phyloP scores from a whole-genome alignment of 2,797 vertebrate genomes.

The Alca torda region DNA sequence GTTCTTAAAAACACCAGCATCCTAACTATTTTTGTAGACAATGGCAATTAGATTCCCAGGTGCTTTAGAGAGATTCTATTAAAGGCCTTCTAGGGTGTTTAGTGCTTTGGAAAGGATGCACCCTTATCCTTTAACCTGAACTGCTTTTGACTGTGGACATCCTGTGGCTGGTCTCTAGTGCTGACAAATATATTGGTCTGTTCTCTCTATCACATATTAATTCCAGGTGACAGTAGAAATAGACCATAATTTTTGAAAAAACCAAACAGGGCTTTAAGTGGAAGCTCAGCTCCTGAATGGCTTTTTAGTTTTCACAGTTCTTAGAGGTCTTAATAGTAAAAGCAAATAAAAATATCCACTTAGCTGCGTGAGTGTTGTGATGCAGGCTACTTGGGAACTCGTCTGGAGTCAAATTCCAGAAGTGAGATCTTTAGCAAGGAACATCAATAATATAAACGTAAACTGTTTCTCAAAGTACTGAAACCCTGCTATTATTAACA shows the following conservation, averaged over 20 bases:
- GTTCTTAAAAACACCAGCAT: neutral
- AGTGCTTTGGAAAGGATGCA: neutral
- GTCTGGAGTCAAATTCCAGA: neutral
- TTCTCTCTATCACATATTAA: neutral
- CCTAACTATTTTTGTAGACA: neutral
- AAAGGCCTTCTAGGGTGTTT: neutral
- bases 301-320: neutral
- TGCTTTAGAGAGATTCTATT: neutral
- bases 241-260: neutral
- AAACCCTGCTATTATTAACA: neutral
- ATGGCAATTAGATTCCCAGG: neutral
- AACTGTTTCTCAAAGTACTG: neutral
- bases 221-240: neutral
- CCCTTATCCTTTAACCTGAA: neutral
- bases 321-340: neutral
- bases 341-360: neutral
- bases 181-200: neutral
- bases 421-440: neutral
- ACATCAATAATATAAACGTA: neutral
- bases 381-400: neutral
- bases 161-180: neutral
- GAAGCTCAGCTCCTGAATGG: neutral
- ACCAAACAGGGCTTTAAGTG: neutral
- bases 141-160: neutral
- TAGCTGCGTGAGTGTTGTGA: neutral